These are phyloP conservation scores for Ataeniobius toweri DNA, from an alignment of 2,797 vertebrate species.

Conservation along the genomic window DNA sequence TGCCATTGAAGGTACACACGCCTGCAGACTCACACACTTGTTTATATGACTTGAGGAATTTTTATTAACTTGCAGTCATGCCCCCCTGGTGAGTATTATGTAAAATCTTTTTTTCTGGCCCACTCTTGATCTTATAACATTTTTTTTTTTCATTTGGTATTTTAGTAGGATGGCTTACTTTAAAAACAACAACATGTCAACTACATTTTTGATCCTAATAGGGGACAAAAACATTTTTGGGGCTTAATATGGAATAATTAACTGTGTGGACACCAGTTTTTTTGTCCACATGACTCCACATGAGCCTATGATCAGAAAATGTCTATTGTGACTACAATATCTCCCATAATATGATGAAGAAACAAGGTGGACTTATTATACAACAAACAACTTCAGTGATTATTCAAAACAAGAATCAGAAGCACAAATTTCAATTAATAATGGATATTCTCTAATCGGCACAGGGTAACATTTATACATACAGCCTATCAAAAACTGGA, in stretches of 20 bases:
- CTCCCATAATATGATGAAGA: not conserved
- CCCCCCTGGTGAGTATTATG: not conserved
- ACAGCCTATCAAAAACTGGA: too few relatives aligned
- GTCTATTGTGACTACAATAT: not conserved
- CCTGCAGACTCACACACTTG: conserved; percentile 1
- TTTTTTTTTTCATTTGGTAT: not conserved
- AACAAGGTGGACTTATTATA: not conserved
- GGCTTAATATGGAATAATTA: not conserved
- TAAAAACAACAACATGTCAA: not conserved
- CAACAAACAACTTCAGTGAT: not conserved
- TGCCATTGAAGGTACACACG: conserved; percentile 89
- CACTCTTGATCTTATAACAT: not conserved
- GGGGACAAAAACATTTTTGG: not conserved
- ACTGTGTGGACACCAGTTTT: not conserved
- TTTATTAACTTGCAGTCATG: conserved; percentile 1
- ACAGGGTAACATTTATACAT: not conserved
- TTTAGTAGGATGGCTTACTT: not conserved
- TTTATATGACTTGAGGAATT: conserved; percentile 5
- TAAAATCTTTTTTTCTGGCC: conserved; percentile 1
- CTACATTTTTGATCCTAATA: not conserved
- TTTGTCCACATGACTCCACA: not conserved
- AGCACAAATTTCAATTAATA: not conserved
- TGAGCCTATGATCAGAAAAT: not conserved
- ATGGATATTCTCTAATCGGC: not conserved
- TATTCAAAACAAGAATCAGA: not conserved